Conservation (phyloP, 2,888 invertebrate species). For the Empis livida region DNA sequence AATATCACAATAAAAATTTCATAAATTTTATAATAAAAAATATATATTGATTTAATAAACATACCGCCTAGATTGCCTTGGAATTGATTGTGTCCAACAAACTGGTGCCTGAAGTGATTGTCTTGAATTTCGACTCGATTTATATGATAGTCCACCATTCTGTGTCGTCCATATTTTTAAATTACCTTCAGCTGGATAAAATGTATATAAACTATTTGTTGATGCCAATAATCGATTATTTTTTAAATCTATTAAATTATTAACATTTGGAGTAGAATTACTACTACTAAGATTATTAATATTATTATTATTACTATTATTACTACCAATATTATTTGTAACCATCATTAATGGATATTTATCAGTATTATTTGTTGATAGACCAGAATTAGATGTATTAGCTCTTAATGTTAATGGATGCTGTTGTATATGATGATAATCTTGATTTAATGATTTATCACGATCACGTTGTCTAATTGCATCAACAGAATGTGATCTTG, state of each 20-base stretch:
- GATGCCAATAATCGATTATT: slow-evolving; percentile 22
- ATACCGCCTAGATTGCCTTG: slow-evolving; percentile 37
- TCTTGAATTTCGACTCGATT: slow-evolving; percentile 30
- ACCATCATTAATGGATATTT: background rate
- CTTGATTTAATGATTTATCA: background rate
- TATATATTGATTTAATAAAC: slow-evolving; percentile 11
- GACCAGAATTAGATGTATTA: background rate
- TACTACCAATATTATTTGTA: background rate
- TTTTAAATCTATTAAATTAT: slow-evolving; percentile 15
- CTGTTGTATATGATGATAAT: slow-evolving; percentile 13
- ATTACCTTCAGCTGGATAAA: slow-evolving; percentile 36
- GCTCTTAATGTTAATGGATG: slow-evolving; percentile 12
- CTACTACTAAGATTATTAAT: background rate
- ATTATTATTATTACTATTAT: background rate
- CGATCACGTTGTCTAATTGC: slow-evolving; percentile 26
- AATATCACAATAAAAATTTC: background rate
- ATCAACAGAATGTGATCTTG: slow-evolving; percentile 34
- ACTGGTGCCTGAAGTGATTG: slow-evolving; percentile 34
- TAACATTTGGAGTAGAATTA: slow-evolving; percentile 19
- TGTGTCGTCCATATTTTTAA: slow-evolving; percentile 36
- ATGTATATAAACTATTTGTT: slow-evolving; percentile 33
- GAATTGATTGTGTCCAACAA: slow-evolving; percentile 37
- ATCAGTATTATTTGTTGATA: slow-evolving; percentile 2
- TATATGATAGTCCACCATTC: slow-evolving; percentile 34
- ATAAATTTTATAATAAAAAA: background rate